Evolutionary conservation across 2,888 invertebrate genomes (phyloP).

Genomic region (Kryphioiulus occultus): DNA sequence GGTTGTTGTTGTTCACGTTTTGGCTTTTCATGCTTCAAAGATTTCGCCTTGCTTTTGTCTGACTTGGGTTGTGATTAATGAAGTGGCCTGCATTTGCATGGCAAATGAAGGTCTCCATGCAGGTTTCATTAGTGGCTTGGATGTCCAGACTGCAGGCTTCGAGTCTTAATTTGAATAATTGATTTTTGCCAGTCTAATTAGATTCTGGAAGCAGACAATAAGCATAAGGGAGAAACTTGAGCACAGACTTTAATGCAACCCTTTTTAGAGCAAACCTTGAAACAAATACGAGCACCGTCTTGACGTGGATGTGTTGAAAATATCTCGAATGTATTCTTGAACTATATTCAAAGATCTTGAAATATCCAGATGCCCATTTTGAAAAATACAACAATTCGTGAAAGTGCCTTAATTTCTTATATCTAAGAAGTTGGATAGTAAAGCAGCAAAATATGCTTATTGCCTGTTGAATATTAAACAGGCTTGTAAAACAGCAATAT

Average conservation of each 20-base stretch:
- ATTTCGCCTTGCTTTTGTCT: conserved; percentile 16
- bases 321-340: no score
- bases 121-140: neutral
- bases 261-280: neutral
- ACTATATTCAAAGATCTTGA: no score
- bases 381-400: no score
- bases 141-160: neutral
- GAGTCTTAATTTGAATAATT: neutral
- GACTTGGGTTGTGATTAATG: neutral
- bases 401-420: no score
- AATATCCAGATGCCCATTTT: no score
- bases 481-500: no score
- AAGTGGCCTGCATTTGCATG: neutral
- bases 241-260: neutral
- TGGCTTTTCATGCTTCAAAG: conserved; percentile 28
- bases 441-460: no score
- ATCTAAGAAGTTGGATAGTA: no score
- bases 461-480: no score
- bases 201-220: neutral
- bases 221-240: neutral
- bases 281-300: no score
- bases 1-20: neutral
- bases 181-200: neutral
- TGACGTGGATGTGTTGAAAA: no score
- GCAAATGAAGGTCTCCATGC: conserved; percentile 11